Base-by-base conservation (phyloP, 2,113 vertebrate species). In the Notarius lentiginosus region DNA sequence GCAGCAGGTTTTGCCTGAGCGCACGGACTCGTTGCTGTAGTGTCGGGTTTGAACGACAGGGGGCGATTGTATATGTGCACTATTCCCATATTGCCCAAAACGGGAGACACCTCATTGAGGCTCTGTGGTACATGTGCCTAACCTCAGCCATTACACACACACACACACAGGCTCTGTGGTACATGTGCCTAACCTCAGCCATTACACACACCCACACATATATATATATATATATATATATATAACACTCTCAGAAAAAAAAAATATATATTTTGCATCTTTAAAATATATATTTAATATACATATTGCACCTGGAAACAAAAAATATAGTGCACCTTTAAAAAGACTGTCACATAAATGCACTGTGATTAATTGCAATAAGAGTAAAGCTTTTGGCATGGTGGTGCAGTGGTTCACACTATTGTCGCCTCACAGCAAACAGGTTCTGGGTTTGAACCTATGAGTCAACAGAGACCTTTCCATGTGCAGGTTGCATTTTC, bases 11-110 rank as follows among this genome's bases (percentile, higher is more conserved):
- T 6, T 24, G 17, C 12, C 24, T 11, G 30, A 68, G 14, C 34
- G 49, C 60, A 34, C 30, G 34, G 79, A 11, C 53, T 81, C 53
- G 27, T 58, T 10, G 81, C 17, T 76, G 88, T 86, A 89, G 76
- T 91, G 85, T 88, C 86, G 55, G 56, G 17, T 75, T 89, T 89
- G 75, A 86, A 58, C 92, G 66, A 87, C 88, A 93, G 92, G 91
- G 90, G 91, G 91, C 68, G 68, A 86, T 82, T 90, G 73, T 89
- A 72, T 84, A 70, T 65, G 83, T 90, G 82, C 84, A 72, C 83
- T 82, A 84, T 83, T 89, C 70, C 72, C 84, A 83, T 73, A 58
- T 55, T 30, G 41, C 9, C 47, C 72, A 17, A 63, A 72, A 82
- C 81, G 12, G 63, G 84, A 87, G 83, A 87, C 77, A 79, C 72